Conservation (phyloP, 2,888 invertebrate genomes). For the Meteorus cinctellus region DNA sequence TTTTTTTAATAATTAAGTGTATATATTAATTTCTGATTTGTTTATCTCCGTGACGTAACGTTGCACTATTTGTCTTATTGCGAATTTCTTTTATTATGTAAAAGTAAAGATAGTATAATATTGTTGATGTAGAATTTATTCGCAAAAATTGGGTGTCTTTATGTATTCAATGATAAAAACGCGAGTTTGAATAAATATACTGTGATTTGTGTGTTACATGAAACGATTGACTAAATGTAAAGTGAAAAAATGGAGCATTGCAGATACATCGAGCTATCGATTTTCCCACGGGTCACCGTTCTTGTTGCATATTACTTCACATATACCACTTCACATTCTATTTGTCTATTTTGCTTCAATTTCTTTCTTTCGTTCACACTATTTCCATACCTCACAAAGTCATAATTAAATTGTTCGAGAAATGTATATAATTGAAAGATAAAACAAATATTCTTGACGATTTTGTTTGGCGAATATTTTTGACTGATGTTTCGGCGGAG, state of each 20-base stretch:
- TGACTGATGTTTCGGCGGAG: slow-evolving; percentile 18
- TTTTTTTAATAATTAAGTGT: not conserved
- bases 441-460: slow-evolving; percentile 6
- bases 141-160: not conserved
- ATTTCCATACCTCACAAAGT: not conserved
- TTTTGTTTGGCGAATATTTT: slow-evolving; percentile 15
- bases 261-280: slow-evolving; percentile 36
- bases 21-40: too few relatives aligned
- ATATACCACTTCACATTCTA: slow-evolving; percentile 18
- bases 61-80: too few relatives aligned
- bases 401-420: not conserved
- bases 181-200: slow-evolving; percentile 12
- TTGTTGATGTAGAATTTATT: not conserved
- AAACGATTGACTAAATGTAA: slow-evolving; percentile 15
- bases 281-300: slow-evolving; percentile 35
- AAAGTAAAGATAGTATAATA: not conserved
- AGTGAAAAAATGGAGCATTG: slow-evolving; percentile 20
- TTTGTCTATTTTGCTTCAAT: not conserved
- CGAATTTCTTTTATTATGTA: too few relatives aligned
- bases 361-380: not conserved
- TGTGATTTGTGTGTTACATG: not conserved
- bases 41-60: too few relatives aligned
- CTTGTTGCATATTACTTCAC: slow-evolving; percentile 32
- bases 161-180: slow-evolving; percentile 29
- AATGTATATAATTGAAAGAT: not conserved